phyloP scores from a whole-genome alignment of 2,797 vertebrate species.

The Percopsis omiscomaycus region DNA sequence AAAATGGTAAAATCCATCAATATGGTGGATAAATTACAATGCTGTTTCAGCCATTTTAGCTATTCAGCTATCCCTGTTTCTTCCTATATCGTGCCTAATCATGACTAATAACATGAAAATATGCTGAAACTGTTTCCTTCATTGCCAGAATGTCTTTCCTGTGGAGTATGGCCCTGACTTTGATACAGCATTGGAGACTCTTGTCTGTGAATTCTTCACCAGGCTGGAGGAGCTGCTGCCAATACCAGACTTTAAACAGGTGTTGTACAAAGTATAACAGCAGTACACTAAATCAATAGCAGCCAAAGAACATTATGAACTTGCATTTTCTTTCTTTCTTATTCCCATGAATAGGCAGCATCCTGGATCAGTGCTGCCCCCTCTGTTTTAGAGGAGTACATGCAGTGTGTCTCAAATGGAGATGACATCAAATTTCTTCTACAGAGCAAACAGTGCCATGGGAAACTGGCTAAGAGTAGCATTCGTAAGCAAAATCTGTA shows the following conservation, averaged over 20 bases:
- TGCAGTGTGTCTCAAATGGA: slow-evolving; percentile 75
- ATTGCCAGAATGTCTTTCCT: slow-evolving; percentile 72
- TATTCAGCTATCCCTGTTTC: not conserved
- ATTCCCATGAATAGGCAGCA: slow-evolving; percentile 56
- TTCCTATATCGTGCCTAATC: not conserved
- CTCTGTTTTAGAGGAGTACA: slow-evolving; percentile 74
- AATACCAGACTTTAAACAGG: slow-evolving; percentile 77
- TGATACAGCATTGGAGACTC: slow-evolving; percentile 72
- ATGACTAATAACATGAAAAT: not conserved
- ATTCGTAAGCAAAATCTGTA: slow-evolving; percentile 49
- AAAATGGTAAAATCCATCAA: not conserved
- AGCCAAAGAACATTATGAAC: not conserved
- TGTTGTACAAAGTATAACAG: slow-evolving; percentile 6
- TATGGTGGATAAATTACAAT: too few species aligned
- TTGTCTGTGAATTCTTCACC: slow-evolving; percentile 75
- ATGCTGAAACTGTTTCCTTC: not conserved
- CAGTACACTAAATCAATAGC: not conserved
- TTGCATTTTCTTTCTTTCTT: not conserved
- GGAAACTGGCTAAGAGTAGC: slow-evolving; percentile 67
- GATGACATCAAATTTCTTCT: slow-evolving; percentile 77
- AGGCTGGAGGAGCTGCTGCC: slow-evolving; percentile 74
- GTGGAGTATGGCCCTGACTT: slow-evolving; percentile 76
- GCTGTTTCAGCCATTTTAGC: not conserved
- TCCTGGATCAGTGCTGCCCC: slow-evolving; percentile 74
- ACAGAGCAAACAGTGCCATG: slow-evolving; percentile 76